Evolutionary conservation across 1,140 invertebrate species (phyloP), one percentile per base, ranked within the genome.

Genomic region (Drosophila ohnishii): DNA sequence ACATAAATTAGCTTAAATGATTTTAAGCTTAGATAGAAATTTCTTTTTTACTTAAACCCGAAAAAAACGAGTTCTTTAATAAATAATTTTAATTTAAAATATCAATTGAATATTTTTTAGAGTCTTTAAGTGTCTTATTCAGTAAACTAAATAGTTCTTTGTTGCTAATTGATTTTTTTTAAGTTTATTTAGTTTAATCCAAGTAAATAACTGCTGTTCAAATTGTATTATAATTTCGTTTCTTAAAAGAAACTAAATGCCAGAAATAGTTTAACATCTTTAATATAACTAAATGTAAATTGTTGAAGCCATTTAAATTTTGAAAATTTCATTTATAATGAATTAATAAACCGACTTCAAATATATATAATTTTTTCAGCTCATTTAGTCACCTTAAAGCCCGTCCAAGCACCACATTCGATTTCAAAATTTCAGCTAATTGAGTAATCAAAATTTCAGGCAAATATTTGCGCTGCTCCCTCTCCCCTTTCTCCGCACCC

Each of bases 401-500:
- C 19, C 2, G 1, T 32, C 1, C 0, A 35, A 51, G 11, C 44
- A 19, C 35, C 62, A 32, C 50, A 70, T 22, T 70, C 13, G 2
- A 40, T 35, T 35, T 40, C 48, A 10, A 71, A 59, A 50, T 59
- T 71, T 58, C 10, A 37, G 34, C 66, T 71, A 71, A 71, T 71
- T 71, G 65, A 59, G 66, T 71, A 71, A 71, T 71, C 35, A 71
- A 40, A 71, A 40, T 71, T 30, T 30, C 22, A 22, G 42, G 30
- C 67, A 71, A 71, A 71, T 71, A 71, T 71, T 71, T 71, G 65
- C 34, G 9, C 45, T 25, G 16, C 28, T 34, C 19, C 34, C 19
- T 14, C 16, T 4, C 16, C 28, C 13, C 35, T 9, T 11, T 13
- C 1, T 2, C 10, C n/a, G 1, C 48, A 19, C n/a, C 5, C 56